Evolutionary conservation across 92 coral and sea anemone genomes (phyloP), one percentile per base, ranked within the genome.

Genomic region (Ricordea florida): DNA sequence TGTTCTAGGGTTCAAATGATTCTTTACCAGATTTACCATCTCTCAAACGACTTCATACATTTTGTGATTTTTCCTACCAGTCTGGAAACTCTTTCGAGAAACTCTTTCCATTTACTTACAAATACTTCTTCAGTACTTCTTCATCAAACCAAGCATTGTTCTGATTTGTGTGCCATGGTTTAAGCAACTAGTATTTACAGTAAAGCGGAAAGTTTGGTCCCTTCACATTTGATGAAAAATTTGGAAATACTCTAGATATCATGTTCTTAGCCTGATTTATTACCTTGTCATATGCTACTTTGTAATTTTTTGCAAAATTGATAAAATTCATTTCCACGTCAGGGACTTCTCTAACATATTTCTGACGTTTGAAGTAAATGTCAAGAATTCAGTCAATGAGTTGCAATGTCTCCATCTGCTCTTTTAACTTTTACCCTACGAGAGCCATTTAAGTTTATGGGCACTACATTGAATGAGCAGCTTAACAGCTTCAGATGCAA

Each of bases 391-490:
- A 88, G 62, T 76, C 62, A n/a, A 51, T 46, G 35, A 20, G 93
- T 53, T 18, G 79, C 76, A 72, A 69, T 40, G 41, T 48, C 71
- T 16, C 10, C 36, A 32, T 67, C 44, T 14, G 53, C 24, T 43
- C 18, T 38, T 31, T 18, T 62, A 31, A 26, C 37, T 13, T 75
- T 62, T 17, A 78, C 22, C 29, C 44, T 63, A 29, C 84, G 83
- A 21, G 93, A 87, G 43, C 88, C 93, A 81, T 82, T 87, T 37
- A 87, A 57, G 49, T 81, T 82, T 16, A 84, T 51, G 48, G 76
- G 76, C 25, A 63, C 28, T 35, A 74, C 81, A n/a, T 61, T 74
- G 52, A 74, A 74, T 47, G 81, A 74, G 8, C 58, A 59, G 70
- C 81, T 74, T 14, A 74, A 29, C 43, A 45, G 28, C 9, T 71